Evolutionary conservation across 1,140 invertebrate genomes (phyloP).

Genomic region (Himalopsyche phryganea): DNA sequence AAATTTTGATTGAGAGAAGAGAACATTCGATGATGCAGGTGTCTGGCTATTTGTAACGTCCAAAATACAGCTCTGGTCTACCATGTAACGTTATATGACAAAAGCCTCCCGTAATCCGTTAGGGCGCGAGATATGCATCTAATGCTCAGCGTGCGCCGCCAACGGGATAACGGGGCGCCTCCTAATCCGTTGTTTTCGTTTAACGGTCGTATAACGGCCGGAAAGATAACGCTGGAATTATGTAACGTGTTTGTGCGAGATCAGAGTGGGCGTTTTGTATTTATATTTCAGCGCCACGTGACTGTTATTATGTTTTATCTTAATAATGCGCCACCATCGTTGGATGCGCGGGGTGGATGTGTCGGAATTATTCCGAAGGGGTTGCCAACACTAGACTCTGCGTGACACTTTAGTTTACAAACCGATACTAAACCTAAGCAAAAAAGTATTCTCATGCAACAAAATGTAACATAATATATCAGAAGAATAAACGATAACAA

Average conservation of each 20-base stretch:
- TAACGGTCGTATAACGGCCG: slow-evolving; percentile 32
- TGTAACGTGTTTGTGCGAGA: slow-evolving; percentile 29
- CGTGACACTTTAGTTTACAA: too few relatives aligned
- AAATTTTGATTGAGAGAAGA: too few relatives aligned
- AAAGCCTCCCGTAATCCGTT: slow-evolving; percentile 19
- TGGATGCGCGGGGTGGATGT: background rate
- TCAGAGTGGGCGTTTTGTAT: slow-evolving; percentile 23
- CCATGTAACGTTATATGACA: slow-evolving; percentile 16
- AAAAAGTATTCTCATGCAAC: too few relatives aligned
- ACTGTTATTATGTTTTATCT: slow-evolving; percentile 35
- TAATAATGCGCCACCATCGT: slow-evolving; percentile 20
- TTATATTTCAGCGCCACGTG: slow-evolving; percentile 36
- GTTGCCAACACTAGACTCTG: slow-evolving; percentile 1
- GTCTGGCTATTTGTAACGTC: too few relatives aligned
- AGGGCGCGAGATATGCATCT: slow-evolving; percentile 21
- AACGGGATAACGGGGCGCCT: slow-evolving; percentile 18
- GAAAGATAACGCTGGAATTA: slow-evolving; percentile 31
- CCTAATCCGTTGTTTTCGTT: slow-evolving; percentile 35
- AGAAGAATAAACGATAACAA: too few relatives aligned
- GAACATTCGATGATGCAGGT: too few relatives aligned
- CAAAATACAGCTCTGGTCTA: too few relatives aligned
- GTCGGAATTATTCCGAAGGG: background rate
- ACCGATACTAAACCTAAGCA: too few relatives aligned
- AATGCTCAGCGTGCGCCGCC: slow-evolving; percentile 4
- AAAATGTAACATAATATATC: too few relatives aligned